Base-by-base conservation (phyloP, 2,113 vertebrate genomes). In the Calcarius ornatus region DNA sequence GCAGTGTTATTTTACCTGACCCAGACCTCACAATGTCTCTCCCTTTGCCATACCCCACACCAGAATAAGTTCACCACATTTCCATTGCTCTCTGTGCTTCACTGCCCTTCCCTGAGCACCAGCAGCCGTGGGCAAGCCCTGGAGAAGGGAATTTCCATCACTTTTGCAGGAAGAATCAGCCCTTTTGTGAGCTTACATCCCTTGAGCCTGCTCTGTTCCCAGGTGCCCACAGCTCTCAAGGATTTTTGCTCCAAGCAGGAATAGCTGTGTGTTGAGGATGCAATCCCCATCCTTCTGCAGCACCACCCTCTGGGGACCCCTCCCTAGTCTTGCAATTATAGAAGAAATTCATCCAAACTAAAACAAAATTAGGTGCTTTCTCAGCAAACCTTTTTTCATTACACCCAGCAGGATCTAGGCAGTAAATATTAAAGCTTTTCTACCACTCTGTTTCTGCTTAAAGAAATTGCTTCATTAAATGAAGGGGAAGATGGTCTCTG, bases 21-120 rank as follows among this genome's bases (percentile, higher is more conserved):
- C 33, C 47, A 70, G 37, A 24, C 22, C 16, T 72, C 27, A 12
- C 6, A 15, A 3, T 31, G 24, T 14, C n/a, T 73, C 48, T 73
- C 50, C 24, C 45, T 48, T 14, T 5, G 5, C 13, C 3, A 0
- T 23, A 7, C n/a, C 42, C 31, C 3, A 0, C 23, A n/a, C 38
- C 63, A 59, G 47, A 37, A 47, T 9, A 25, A 40, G 3, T 35
- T 42, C 51, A 23, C 43, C 72, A 5, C 24, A 0, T 81, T 87
- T 33, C 64, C 56, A 8, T 10, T 40, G 14, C 35, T 48, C 28
- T 81, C 24, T 50, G 20, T 82, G 43, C 63, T 20, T 69, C 54
- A 4, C 48, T 51, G 76, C 63, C 70, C 47, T 27, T 59, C 56
- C 40, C 16, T 37, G 33, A 82, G 37, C 71, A 53, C 21, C 80